Conservation (phyloP, 2,888 invertebrate species). For the Amorpha juglandis region DNA sequence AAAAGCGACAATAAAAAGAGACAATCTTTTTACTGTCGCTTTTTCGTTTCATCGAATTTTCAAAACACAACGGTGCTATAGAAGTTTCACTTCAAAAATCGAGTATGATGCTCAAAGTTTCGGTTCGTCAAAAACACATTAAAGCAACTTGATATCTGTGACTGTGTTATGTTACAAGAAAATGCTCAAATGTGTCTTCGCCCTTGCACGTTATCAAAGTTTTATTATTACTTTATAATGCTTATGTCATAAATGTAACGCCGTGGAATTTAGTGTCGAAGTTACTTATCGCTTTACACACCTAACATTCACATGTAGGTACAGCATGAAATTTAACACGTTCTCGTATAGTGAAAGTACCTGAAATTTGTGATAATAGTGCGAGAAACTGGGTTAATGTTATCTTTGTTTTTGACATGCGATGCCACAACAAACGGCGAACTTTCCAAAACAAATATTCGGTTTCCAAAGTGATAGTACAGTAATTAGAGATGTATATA, state of each 20-base stretch:
- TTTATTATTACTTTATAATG: background rate
- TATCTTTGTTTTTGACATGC: background rate
- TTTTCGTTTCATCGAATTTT: too few species aligned
- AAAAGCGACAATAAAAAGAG: too few species aligned
- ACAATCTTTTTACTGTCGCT: too few species aligned
- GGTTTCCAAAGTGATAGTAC: background rate
- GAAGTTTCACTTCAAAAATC: too few species aligned
- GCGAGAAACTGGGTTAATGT: too few species aligned
- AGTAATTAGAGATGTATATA: constrained; percentile 3
- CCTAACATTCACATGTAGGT: background rate
- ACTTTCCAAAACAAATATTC: constrained; percentile 14
- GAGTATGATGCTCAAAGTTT: too few species aligned
- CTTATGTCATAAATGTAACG: background rate
- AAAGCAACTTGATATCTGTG: too few species aligned
- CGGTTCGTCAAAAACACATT: too few species aligned
- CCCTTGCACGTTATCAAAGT: background rate
- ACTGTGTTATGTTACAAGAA: background rate
- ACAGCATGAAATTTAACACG: background rate
- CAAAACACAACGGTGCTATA: too few species aligned
- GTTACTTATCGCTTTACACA: background rate
- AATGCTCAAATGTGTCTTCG: background rate
- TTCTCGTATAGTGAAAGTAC: too few species aligned
- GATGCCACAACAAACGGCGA: constrained; percentile 1
- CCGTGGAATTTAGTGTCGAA: background rate
- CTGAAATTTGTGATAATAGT: too few species aligned